Evolutionary conservation across 2,888 invertebrate species (phyloP).

Genomic region (Druceiella hillmani): DNA sequence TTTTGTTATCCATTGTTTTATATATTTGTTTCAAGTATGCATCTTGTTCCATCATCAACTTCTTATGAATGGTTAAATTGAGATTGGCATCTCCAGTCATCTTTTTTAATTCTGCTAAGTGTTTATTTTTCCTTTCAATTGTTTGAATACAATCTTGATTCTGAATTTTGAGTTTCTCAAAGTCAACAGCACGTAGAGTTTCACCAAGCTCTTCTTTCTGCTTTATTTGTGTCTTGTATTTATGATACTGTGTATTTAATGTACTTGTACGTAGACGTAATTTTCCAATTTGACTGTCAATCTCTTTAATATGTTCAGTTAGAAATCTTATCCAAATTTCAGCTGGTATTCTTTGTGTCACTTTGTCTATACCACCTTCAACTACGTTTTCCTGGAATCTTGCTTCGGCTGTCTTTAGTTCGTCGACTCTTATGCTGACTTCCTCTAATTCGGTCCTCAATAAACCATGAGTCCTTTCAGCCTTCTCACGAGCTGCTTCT

Average conservation of each 20-base stretch:
- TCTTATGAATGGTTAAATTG: slow-evolving; percentile 50
- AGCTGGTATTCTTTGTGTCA: slow-evolving; percentile 57
- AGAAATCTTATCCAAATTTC: slow-evolving; percentile 56
- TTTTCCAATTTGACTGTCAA: slow-evolving; percentile 53
- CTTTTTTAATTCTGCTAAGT: slow-evolving; percentile 51
- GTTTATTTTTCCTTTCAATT: slow-evolving; percentile 51
- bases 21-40: slow-evolving; percentile 37
- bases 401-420: slow-evolving; percentile 42
- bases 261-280: slow-evolving; percentile 53
- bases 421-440: slow-evolving; percentile 43
- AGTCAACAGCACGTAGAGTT: slow-evolving; percentile 55
- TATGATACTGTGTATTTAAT: slow-evolving; percentile 47
- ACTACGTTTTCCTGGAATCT: slow-evolving; percentile 50
- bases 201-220: slow-evolving; percentile 54
- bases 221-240: slow-evolving; percentile 48
- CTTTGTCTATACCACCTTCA: slow-evolving; percentile 47
- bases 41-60: slow-evolving; percentile 49
- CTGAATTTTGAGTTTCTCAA: slow-evolving; percentile 58
- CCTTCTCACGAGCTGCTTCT: slow-evolving; percentile 31
- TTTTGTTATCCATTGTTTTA: slow-evolving; percentile 36
- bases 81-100: slow-evolving; percentile 55
- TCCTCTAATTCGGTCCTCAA: slow-evolving; percentile 53
- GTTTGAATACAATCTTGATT: slow-evolving; percentile 45
- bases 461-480: slow-evolving; percentile 36
- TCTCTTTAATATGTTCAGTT: slow-evolving; percentile 54